Evolutionary conservation across 92 coral and sea anemone genomes (phyloP).

Genomic region (Epizoanthus illoricatus): DNA sequence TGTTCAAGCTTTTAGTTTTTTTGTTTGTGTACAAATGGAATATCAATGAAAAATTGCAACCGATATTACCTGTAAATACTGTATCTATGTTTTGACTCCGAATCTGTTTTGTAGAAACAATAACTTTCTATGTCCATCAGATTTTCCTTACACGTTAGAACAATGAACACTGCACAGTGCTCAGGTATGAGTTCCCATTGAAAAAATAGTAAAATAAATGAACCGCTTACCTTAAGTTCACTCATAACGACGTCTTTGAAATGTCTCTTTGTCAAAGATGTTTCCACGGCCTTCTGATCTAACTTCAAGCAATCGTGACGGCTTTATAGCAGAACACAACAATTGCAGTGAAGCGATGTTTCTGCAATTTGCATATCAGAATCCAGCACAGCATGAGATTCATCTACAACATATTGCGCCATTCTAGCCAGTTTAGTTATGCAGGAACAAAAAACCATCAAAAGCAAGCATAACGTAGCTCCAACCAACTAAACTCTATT

Average conservation of each 20-base stretch:
- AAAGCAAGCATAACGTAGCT: neutral
- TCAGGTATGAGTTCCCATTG: neutral
- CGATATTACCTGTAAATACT: neutral
- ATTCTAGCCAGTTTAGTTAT: neutral
- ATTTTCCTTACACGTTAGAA: neutral
- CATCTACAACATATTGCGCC: slow-evolving; percentile 7
- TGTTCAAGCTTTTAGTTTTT: no score
- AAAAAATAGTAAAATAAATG: neutral
- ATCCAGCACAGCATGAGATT: slow-evolving; percentile 22
- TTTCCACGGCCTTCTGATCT: neutral
- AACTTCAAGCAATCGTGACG: slow-evolving; percentile 17
- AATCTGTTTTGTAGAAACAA: slow-evolving; percentile 16
- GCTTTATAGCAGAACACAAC: slow-evolving; percentile 18
- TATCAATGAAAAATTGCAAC: neutral
- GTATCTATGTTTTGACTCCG: slow-evolving; percentile 21
- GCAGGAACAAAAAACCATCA: neutral
- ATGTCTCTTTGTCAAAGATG: neutral
- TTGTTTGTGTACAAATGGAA: no score
- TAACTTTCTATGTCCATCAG: neutral
- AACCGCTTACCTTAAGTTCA: slow-evolving; percentile 26
- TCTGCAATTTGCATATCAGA: slow-evolving; percentile 30
- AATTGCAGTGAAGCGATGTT: slow-evolving; percentile 23
- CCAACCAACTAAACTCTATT: neutral
- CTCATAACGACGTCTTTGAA: slow-evolving; percentile 26
- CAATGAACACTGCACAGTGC: slow-evolving; percentile 24